phyloP scores from a whole-genome alignment of 2,113 vertebrate species.

The Myrmophylax atrothorax region DNA sequence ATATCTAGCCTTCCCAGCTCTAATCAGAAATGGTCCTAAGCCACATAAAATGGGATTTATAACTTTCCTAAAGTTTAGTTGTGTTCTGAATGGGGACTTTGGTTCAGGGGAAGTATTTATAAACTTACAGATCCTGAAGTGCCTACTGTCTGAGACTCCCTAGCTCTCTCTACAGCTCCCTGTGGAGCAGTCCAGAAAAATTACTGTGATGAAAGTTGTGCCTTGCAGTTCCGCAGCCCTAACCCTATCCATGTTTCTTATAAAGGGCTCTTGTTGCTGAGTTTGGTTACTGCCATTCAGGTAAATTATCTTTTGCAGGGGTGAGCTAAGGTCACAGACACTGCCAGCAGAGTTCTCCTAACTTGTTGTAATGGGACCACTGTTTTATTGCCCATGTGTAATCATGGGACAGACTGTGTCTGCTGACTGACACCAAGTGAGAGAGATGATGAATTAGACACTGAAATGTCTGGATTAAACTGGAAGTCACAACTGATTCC shows the following conservation, averaged over 20 bases:
- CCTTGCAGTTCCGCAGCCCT: not conserved
- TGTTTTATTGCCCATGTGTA: not conserved
- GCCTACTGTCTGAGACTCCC: not conserved
- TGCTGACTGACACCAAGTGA: not conserved
- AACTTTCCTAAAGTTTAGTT: conserved; percentile 23
- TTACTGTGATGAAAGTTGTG: not conserved
- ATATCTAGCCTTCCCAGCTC: conserved; percentile 36
- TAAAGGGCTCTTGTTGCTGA: not conserved
- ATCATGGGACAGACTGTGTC: not conserved
- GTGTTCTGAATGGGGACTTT: not conserved
- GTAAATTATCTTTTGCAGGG: not conserved
- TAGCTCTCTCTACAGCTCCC: not conserved
- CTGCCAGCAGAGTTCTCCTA: not conserved
- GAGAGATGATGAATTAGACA: not conserved
- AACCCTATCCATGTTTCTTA: not conserved
- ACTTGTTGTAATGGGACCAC: not conserved
- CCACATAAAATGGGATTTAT: not conserved
- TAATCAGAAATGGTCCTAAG: conserved; percentile 43
- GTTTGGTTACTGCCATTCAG: not conserved
- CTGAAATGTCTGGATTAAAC: not conserved
- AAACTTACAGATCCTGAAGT: not conserved
- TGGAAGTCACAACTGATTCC: not conserved
- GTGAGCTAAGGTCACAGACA: not conserved
- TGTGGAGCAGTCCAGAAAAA: not conserved
- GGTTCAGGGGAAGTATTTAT: not conserved